Percentiles rank a stretch among this genome's conserved stretches.
Evolutionary conservation across 2,113 vertebrate genomes (phyloP).

Genomic region (Notothenia coriiceps): DNA sequence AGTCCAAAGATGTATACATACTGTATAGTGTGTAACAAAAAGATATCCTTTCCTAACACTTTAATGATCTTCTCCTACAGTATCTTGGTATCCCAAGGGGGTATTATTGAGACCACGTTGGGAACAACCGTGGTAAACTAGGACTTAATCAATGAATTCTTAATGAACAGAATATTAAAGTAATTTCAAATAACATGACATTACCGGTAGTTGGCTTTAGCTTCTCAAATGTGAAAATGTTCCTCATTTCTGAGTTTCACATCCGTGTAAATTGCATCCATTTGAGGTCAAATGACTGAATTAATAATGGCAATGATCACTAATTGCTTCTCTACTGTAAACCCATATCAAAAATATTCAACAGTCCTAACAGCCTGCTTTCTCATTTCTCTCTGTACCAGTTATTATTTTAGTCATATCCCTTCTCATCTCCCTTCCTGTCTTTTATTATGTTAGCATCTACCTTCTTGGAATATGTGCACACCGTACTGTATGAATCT

Average conservation of each 20-base stretch:
- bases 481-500: conserved; percentile 52
- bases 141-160: background rate
- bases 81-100: background rate
- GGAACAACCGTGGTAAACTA: background rate
- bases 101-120: background rate
- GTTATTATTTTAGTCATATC: conserved; percentile 48
- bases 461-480: conserved; percentile 58
- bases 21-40: background rate
- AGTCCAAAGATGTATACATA: background rate
- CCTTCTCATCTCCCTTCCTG: conserved; percentile 48
- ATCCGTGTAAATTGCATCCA: background rate
- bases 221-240: background rate
- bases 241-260: background rate
- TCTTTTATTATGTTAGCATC: conserved; percentile 64
- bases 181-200: background rate
- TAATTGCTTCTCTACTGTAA: conserved; percentile 2
- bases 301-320: conserved; percentile 16
- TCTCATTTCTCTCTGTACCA: conserved; percentile 38
- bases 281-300: conserved; percentile 3
- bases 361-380: conserved; percentile 29
- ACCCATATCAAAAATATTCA: conserved; percentile 26
- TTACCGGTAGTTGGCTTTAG: background rate
- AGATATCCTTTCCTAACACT: background rate
- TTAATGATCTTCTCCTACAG: background rate
- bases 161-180: background rate